A percentile compares a stretch with the other conserved stretches of the same genome.
Evolutionary conservation across 30 jellyfish, hydroid and myxozoan species (phyloP).

Genomic region (Turritopsis rubra): DNA sequence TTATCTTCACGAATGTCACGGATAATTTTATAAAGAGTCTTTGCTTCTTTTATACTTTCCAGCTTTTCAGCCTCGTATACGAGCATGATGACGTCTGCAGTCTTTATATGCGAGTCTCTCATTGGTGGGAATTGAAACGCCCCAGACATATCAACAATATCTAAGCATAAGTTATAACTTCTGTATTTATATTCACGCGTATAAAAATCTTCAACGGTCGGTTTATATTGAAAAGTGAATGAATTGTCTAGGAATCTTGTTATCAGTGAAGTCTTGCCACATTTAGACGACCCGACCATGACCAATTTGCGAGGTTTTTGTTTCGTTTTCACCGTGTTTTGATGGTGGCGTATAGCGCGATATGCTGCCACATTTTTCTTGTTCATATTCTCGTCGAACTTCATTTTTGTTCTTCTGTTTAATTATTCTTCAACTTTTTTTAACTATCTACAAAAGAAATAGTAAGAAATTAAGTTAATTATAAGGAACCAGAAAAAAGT

Average conservation of each 20-base stretch:
- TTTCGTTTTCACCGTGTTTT: not conserved
- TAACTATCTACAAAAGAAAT: too few species aligned
- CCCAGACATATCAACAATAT: slow-evolving; percentile 32
- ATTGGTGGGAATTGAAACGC: slow-evolving; percentile 24
- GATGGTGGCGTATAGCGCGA: too few species aligned
- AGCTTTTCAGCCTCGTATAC: slow-evolving; percentile 21
- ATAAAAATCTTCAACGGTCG: slow-evolving; percentile 37
- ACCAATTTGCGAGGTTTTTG: slow-evolving; percentile 22
- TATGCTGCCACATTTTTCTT: too few species aligned
- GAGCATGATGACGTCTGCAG: slow-evolving; percentile 31
- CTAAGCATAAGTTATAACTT: slow-evolving; percentile 19
- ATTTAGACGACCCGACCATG: slow-evolving; percentile 26
- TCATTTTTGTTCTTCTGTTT: too few species aligned
- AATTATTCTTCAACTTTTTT: too few species aligned
- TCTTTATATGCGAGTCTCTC: slow-evolving; percentile 26
- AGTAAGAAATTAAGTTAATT: too few species aligned
- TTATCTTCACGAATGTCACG: slow-evolving; percentile 20
- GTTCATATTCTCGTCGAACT: too few species aligned
- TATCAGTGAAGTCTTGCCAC: slow-evolving; percentile 33
- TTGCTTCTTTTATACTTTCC: slow-evolving; percentile 27
- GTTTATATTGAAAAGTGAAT: slow-evolving; percentile 12
- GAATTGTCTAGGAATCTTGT: slow-evolving; percentile 33
- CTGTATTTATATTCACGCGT: slow-evolving; percentile 18
- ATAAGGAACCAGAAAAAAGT: too few species aligned
- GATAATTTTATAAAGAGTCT: not conserved